phyloP scores from a whole-genome alignment of 1,140 invertebrate genomes.

The Bemisia tabaci region DNA sequence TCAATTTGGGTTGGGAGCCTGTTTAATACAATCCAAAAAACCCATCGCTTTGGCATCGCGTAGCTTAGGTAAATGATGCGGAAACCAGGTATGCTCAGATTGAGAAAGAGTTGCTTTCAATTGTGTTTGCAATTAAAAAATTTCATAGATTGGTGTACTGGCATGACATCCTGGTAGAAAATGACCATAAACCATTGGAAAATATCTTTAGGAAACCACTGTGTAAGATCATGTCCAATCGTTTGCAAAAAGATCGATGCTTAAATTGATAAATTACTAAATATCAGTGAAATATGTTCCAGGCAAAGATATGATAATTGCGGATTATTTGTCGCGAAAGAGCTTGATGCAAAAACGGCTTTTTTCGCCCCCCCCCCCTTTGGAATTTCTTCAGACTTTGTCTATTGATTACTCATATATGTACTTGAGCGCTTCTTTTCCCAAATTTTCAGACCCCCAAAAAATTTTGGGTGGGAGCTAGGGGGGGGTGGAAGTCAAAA shows the following conservation, averaged over 20 bases:
- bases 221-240: constrained; percentile 15
- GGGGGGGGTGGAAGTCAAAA: no score
- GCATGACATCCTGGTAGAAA: constrained; percentile 20
- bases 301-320: no score
- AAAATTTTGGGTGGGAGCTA: no score
- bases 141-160: constrained; percentile 27
- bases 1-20: constrained; percentile 24
- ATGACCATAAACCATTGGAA: constrained; percentile 30
- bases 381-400: no score
- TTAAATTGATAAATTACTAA: constrained; percentile 8
- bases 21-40: constrained; percentile 25
- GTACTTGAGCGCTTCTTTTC: no score
- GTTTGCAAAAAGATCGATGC: constrained; percentile 5
- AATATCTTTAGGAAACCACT: constrained; percentile 21
- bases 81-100: constrained; percentile 27
- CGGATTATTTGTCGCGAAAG: no score
- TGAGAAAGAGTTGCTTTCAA: constrained; percentile 27
- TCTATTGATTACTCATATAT: no score
- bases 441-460: no score
- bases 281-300: constrained; percentile 5
- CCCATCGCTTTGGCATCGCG: constrained; percentile 27
- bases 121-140: constrained; percentile 22
- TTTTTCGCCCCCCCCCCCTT: no score
- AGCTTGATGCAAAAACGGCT: no score
- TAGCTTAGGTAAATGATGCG: constrained; percentile 23